Percentiles rank a stretch among this genome's conserved stretches.
Evolutionary conservation across 2,888 invertebrate species (phyloP).

Genomic region (Antitype chi): DNA sequence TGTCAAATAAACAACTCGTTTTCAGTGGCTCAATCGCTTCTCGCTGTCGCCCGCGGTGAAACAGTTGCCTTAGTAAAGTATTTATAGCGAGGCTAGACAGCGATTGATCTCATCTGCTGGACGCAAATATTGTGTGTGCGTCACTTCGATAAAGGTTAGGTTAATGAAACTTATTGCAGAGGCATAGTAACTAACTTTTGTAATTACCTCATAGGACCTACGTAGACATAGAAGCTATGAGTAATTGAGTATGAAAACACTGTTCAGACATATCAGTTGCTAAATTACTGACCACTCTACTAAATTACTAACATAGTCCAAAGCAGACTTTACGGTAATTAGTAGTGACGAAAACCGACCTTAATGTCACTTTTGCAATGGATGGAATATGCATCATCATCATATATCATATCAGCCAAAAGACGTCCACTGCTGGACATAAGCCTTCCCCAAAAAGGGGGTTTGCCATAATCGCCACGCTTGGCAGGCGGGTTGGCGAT

Average conservation of each 20-base stretch:
- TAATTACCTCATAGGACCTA: slow-evolving; percentile 10
- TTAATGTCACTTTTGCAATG: background rate
- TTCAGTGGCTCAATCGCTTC: background rate
- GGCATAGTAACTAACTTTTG: slow-evolving; percentile 21
- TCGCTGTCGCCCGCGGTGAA: no score
- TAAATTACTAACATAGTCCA: no score
- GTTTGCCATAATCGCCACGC: no score
- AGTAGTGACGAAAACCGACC: background rate
- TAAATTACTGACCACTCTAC: no score
- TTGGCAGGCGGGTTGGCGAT: no score
- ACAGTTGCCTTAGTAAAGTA: background rate
- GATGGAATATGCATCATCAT: no score
- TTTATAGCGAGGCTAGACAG: slow-evolving; percentile 38
- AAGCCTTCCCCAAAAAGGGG: no score
- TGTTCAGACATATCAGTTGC: no score
- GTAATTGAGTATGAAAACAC: no score
- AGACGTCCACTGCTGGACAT: no score
- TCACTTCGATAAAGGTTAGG: slow-evolving; percentile 4
- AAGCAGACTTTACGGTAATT: background rate
- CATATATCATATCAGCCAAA: no score
- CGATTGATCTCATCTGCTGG: slow-evolving; percentile 7
- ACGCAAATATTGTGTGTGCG: slow-evolving; percentile 10
- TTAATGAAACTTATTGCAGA: slow-evolving; percentile 6
- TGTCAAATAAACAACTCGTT: background rate
- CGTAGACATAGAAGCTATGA: no score